These are phyloP conservation scores for Dryobota labecula DNA, from an alignment of 2,888 invertebrate species.

Conservation along the genomic window DNA sequence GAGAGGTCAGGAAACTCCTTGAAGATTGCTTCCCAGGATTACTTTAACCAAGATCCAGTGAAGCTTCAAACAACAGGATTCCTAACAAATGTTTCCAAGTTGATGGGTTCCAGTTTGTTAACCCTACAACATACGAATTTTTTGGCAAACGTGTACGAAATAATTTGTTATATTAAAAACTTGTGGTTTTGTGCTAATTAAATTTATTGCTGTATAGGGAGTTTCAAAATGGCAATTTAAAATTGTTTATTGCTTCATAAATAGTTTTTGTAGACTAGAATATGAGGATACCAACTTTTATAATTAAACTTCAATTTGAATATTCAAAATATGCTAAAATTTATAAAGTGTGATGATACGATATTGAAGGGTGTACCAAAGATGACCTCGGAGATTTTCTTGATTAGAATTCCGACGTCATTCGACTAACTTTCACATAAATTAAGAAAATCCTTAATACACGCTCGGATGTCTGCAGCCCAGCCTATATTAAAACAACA, in stretches of 20 bases:
- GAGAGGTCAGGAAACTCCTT: slow-evolving; percentile 10
- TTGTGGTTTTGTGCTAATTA: slow-evolving; percentile 14
- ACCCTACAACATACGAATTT: slow-evolving; percentile 13
- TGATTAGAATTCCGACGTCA: too few relatives aligned
- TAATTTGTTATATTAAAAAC: slow-evolving; percentile 16
- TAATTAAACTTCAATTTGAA: background rate
- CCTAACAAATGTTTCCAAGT: slow-evolving; percentile 24
- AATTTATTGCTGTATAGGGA: slow-evolving; percentile 16
- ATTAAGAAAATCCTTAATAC: too few relatives aligned
- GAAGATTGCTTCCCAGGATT: slow-evolving; percentile 8
- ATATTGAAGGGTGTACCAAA: background rate
- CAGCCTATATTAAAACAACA: background rate
- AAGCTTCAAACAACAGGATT: background rate
- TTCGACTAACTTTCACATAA: background rate
- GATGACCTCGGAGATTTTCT: background rate
- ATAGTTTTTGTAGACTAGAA: slow-evolving; percentile 7
- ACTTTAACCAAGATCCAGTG: background rate
- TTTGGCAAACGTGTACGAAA: slow-evolving; percentile 14
- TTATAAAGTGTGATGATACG: background rate
- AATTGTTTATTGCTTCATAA: slow-evolving; percentile 21
- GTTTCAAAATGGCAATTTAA: slow-evolving; percentile 32
- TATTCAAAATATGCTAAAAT: background rate
- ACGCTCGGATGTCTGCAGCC: too few relatives aligned
- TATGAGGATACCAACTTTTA: background rate
- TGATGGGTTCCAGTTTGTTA: slow-evolving; percentile 21